Base-by-base conservation (phyloP, 2,113 vertebrate genomes). In the Chauna torquata region DNA sequence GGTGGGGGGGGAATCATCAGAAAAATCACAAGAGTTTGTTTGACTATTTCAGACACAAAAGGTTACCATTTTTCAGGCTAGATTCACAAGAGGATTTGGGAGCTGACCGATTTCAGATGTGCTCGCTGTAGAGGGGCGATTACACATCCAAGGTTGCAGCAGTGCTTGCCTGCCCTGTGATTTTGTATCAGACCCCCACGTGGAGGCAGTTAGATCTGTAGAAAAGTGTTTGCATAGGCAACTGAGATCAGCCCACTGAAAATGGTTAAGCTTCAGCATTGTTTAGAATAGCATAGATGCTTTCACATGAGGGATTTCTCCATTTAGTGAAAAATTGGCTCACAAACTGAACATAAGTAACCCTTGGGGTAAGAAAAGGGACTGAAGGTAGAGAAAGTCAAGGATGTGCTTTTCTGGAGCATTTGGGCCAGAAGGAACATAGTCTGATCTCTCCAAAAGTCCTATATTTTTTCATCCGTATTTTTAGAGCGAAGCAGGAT, bases 21-120 rank as follows among this genome's bases (percentile, higher is more conserved):
- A 49, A 93, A 96, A 95, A 65, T 79, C 17, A 4, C 1, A 20
- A 82, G 59, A 52, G 38, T 66, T 84, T 87, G 36, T 38, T 16
- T 72, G 74, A 27, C 65, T 89, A 38, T 69, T 94, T 91, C 90
- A 90, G 89, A 91, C 96, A 96, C 74, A 96, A 96, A 97, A 92
- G 47, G 17, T 82, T 97, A 94, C 84, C 61, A 79, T 64, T 84
- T 94, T 93, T 92, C 27, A 24, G 74, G 42, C 47, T 84, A 65
- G 61, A 68, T 84, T 89, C 91, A 91, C 65, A 79, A 16, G 89
- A 82, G 81, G 66, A 87, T 95, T 92, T 95, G 65, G 57, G 77
- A 94, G 65, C 80, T 95, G 94, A 86, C 90, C 44, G 0, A 69
- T 91, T 96, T 94, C 94, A 95, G 91, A 95, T 96, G 88, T 91